Conservation (phyloP, 2,113 vertebrate genomes). For the Pavo muticus region DNA sequence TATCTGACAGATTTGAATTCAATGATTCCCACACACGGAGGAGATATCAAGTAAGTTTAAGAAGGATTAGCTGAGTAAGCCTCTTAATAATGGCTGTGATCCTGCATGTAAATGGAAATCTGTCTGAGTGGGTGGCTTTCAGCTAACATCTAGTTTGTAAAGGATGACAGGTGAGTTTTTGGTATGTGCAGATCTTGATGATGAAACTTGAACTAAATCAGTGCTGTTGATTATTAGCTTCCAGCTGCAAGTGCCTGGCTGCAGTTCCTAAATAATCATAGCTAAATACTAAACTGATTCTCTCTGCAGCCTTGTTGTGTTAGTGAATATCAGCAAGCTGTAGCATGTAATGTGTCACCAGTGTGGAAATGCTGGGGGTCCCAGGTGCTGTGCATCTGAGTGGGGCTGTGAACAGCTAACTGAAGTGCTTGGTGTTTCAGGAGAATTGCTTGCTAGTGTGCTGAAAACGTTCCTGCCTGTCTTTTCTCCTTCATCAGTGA, state of each 20-base stretch:
- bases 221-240: neutral
- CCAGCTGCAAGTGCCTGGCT: neutral
- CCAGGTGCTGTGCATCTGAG: neutral
- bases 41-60: constrained; percentile 94
- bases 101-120: neutral
- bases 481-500: constrained; percentile 80
- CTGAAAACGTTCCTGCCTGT: neutral
- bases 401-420: neutral
- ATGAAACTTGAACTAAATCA: neutral
- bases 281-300: neutral
- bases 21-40: constrained; percentile 97
- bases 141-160: neutral
- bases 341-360: neutral
- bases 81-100: constrained; percentile 18
- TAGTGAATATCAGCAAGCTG: neutral
- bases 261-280: neutral
- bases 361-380: neutral
- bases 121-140: neutral
- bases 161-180: neutral
- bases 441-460: neutral
- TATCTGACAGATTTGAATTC: constrained; percentile 98
- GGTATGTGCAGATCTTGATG: neutral
- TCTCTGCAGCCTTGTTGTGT: rapidly evolving
- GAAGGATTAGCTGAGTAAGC: constrained; percentile 46
- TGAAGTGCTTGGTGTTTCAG: neutral